Evolutionary conservation across 2,888 invertebrate species (phyloP).

Genomic region (Entomobrya multifasciata): DNA sequence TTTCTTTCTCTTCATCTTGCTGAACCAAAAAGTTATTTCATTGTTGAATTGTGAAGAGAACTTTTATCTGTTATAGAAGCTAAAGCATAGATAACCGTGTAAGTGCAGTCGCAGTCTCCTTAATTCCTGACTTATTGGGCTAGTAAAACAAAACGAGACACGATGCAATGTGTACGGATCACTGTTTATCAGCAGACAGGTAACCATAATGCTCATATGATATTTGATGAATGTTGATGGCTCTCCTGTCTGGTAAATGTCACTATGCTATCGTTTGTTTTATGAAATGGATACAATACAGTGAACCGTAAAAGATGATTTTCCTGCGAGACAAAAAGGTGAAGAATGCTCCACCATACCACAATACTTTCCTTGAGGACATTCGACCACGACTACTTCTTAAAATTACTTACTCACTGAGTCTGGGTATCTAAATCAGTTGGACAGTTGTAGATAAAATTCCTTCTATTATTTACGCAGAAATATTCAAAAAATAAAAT

Average conservation of each 20-base stretch:
- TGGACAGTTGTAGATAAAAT: conserved; percentile 37
- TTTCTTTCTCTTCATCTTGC: conserved; percentile 24
- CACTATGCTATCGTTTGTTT: conserved; percentile 1
- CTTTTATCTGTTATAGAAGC: background rate
- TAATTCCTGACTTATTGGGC: conserved; percentile 26
- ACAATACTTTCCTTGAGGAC: conserved; percentile 19
- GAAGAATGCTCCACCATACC: background rate
- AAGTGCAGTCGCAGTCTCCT: conserved; percentile 45
- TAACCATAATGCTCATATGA: conserved; percentile 60
- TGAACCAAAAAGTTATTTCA: conserved; percentile 31
- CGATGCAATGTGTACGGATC: background rate
- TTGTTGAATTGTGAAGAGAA: conserved; percentile 2
- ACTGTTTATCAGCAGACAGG: conserved; percentile 32
- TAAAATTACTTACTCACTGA: background rate
- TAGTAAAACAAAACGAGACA: too few species aligned
- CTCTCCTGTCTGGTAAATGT: conserved; percentile 8
- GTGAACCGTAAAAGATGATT: conserved; percentile 39
- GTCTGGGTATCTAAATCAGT: conserved; percentile 31
- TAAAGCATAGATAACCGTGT: background rate
- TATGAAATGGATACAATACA: conserved; percentile 32
- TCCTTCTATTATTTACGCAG: conserved; percentile 5
- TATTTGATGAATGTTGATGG: conserved; percentile 62
- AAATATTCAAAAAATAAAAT: conserved; percentile 15
- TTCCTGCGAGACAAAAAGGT: background rate
- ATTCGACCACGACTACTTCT: background rate